Conservation (phyloP, 2,113 vertebrate genomes). For the Oryzias celebensis region DNA sequence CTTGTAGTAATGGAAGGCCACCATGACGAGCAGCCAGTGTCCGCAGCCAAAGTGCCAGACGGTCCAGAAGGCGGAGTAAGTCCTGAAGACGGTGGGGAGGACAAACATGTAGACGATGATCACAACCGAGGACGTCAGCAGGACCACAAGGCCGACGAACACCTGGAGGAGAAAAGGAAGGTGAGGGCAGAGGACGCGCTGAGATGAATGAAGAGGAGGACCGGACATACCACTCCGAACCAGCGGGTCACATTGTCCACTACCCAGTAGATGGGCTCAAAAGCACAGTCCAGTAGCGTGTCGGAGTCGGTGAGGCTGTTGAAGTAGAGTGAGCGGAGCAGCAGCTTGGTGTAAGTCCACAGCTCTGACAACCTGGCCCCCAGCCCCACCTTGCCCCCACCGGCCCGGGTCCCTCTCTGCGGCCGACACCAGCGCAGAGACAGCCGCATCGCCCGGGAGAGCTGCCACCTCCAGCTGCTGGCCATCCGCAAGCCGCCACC, state of each 20-base stretch:
- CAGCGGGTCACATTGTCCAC: conserved; percentile 94
- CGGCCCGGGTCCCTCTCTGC: conserved; percentile 65
- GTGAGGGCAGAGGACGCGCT: neutral
- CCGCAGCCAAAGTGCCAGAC: conserved; percentile 90
- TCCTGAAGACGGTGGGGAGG: conserved; percentile 86
- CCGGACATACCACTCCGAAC: conserved; percentile 91
- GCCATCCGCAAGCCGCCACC: conserved; percentile 65
- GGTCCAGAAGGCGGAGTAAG: conserved; percentile 83
- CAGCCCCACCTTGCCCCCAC: conserved; percentile 27
- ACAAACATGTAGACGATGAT: conserved; percentile 89
- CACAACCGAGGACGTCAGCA: conserved; percentile 88
- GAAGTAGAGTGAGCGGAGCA: conserved; percentile 86
- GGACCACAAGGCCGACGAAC: conserved; percentile 88
- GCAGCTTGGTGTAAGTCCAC: conserved; percentile 86
- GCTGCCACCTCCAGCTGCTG: conserved; percentile 82
- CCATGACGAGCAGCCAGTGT: conserved; percentile 95
- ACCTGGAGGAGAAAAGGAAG: conserved; percentile 74
- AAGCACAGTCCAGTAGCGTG: conserved; percentile 87
- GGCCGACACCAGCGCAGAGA: conserved; percentile 83
- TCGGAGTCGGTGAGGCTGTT: conserved; percentile 89
- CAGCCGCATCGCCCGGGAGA: conserved; percentile 84
- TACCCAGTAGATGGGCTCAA: conserved; percentile 95
- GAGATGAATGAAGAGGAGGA: fast-evolving
- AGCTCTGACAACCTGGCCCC: conserved; percentile 66
- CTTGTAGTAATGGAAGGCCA: conserved; percentile 97